Evolutionary conservation across 2,888 invertebrate genomes (phyloP).

Genomic region (Oxyteleia sp.): DNA sequence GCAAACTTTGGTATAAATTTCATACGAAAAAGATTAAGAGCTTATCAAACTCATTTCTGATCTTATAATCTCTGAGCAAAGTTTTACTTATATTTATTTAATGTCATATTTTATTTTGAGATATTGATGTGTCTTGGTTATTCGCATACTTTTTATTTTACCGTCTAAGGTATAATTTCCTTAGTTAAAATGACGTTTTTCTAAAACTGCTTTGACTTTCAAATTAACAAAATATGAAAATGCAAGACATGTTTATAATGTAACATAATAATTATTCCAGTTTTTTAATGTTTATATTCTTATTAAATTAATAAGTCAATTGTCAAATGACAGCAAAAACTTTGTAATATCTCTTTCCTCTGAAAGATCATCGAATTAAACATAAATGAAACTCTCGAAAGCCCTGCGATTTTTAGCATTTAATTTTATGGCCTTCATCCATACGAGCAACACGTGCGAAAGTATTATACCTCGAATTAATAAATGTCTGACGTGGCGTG

Average conservation of each 20-base stretch:
- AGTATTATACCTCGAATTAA: constrained; percentile 40
- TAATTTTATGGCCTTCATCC: constrained; percentile 16
- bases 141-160: too few species aligned
- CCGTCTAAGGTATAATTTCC: too few species aligned
- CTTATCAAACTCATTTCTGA: not conserved
- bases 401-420: constrained; percentile 1
- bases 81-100: not conserved
- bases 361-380: not conserved
- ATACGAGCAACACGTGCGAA: constrained; percentile 29
- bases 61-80: not conserved
- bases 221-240: too few species aligned
- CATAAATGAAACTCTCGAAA: not conserved
- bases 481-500: constrained; percentile 49
- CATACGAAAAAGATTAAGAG: not conserved
- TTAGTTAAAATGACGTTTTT: too few species aligned
- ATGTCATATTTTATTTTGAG: not conserved
- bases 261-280: too few species aligned
- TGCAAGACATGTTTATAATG: too few species aligned
- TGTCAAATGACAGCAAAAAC: too few species aligned
- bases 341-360: constrained; percentile 1
- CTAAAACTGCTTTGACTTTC: too few species aligned
- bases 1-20: not conserved
- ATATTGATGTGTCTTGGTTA: too few species aligned
- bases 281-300: too few species aligned
- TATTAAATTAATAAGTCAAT: too few species aligned